These are phyloP conservation scores for Galagoides demidoff DNA, from an alignment of 2,797 vertebrate genomes.

Conservation along the genomic window DNA sequence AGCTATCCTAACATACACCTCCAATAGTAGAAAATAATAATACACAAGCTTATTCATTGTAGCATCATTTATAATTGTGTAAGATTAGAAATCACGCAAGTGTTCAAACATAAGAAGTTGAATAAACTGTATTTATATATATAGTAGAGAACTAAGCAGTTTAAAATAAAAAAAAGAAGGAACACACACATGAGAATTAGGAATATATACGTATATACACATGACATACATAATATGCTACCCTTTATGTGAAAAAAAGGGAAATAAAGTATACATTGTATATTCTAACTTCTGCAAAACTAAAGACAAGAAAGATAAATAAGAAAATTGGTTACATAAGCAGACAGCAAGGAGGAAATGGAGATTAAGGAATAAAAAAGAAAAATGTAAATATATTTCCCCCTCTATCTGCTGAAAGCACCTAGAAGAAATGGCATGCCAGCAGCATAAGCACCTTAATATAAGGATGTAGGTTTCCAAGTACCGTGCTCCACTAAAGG, in stretches of 20 bases:
- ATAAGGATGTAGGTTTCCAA: neutral
- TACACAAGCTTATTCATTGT: neutral
- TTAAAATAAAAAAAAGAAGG: neutral
- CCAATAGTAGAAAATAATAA: neutral
- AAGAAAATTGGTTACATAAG: neutral
- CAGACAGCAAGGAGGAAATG: neutral
- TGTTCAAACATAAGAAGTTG: neutral
- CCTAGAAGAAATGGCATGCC: neutral
- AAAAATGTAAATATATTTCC: neutral
- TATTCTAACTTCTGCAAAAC: neutral
- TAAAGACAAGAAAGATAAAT: neutral
- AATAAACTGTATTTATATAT: neutral
- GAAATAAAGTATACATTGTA: neutral
- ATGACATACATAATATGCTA: neutral
- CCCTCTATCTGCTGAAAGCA: neutral
- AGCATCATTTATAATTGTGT: neutral
- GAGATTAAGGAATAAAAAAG: neutral
- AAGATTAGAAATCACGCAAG: neutral
- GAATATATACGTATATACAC: neutral
- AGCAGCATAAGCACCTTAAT: neutral
- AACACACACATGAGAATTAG: neutral
- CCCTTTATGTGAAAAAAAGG: neutral
- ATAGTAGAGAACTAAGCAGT: neutral
- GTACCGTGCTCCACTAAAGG: neutral
- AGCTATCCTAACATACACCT: neutral